These are phyloP conservation scores for Torymus texanus DNA, from an alignment of 2,888 invertebrate genomes.

Conservation along the genomic window DNA sequence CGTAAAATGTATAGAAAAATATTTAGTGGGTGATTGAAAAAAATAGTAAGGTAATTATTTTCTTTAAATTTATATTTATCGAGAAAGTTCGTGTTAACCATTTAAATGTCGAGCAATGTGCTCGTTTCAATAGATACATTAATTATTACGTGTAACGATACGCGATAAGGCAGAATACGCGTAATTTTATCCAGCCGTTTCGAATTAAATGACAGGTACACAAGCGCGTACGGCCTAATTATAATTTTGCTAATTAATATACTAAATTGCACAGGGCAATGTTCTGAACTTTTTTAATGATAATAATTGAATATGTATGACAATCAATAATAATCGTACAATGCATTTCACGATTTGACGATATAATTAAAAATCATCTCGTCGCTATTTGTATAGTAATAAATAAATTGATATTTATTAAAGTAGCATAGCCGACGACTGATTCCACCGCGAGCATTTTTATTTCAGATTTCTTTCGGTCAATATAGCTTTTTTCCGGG, in stretches of 20 bases:
- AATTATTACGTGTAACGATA: conserved; percentile 28
- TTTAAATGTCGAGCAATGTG: conserved; percentile 7
- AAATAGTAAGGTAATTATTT: too few species aligned
- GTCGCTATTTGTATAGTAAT: background rate
- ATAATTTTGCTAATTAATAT: conserved; percentile 44
- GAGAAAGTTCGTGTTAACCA: background rate
- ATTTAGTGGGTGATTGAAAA: too few species aligned
- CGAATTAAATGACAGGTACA: conserved; percentile 40
- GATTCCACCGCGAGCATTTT: background rate
- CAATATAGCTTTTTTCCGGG: conserved; percentile 59
- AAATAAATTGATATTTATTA: conserved; percentile 1
- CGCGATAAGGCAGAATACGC: conserved; percentile 30
- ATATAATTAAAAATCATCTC: background rate
- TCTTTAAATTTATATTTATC: background rate
- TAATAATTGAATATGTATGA: background rate
- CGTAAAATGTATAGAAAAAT: too few species aligned
- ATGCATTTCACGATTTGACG: too few species aligned
- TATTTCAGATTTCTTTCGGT: conserved; percentile 25
- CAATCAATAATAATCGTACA: too few species aligned
- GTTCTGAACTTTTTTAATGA: background rate
- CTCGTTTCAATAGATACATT: conserved; percentile 28
- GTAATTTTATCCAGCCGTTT: conserved; percentile 45
- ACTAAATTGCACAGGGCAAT: background rate
- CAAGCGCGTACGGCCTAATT: conserved; percentile 22
- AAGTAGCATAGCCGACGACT: background rate